phyloP scores from a whole-genome alignment of 2,888 invertebrate genomes.

The Steinernema hermaphroditum region DNA sequence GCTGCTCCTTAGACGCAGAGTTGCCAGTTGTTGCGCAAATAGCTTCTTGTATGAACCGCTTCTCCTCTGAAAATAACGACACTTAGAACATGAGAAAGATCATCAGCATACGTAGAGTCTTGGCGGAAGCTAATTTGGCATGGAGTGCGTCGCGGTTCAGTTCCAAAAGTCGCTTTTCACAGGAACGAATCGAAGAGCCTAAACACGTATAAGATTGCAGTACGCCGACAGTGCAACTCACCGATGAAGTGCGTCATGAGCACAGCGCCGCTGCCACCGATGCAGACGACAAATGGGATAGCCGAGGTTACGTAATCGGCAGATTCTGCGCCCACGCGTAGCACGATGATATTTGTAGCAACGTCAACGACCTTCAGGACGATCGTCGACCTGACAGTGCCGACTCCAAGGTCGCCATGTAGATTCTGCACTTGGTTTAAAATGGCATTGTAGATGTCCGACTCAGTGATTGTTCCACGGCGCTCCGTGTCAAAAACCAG shows the following conservation, averaged over 20 bases:
- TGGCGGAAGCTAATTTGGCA: neutral
- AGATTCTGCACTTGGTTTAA: conserved; percentile 34
- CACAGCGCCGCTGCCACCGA: conserved; percentile 33
- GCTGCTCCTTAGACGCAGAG: neutral
- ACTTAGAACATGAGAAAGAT: too few relatives aligned
- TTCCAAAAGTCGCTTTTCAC: neutral
- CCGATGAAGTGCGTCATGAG: conserved; percentile 28
- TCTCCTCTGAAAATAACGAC: conserved; percentile 18
- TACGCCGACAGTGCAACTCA: neutral
- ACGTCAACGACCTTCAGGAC: conserved; percentile 35
- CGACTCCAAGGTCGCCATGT: conserved; percentile 35
- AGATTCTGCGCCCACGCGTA: conserved; percentile 32
- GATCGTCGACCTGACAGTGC: conserved; percentile 31
- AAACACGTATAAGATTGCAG: too few relatives aligned
- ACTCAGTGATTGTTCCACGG: conserved; percentile 4
- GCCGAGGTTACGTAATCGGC: conserved; percentile 34
- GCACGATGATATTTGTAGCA: conserved; percentile 36
- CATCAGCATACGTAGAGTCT: neutral
- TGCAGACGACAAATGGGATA: conserved; percentile 35
- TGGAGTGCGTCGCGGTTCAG: conserved; percentile 7
- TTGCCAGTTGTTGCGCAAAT: conserved; percentile 21
- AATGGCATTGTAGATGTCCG: conserved; percentile 35
- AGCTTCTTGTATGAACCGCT: conserved; percentile 12
- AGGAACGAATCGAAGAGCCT: conserved; percentile 15
- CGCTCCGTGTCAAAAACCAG: conserved; percentile 30